Percentiles rank a stretch among this genome's conserved stretches.
phyloP scores from a whole-genome alignment of 2,888 invertebrate genomes.

The Chelonus formosanus region DNA sequence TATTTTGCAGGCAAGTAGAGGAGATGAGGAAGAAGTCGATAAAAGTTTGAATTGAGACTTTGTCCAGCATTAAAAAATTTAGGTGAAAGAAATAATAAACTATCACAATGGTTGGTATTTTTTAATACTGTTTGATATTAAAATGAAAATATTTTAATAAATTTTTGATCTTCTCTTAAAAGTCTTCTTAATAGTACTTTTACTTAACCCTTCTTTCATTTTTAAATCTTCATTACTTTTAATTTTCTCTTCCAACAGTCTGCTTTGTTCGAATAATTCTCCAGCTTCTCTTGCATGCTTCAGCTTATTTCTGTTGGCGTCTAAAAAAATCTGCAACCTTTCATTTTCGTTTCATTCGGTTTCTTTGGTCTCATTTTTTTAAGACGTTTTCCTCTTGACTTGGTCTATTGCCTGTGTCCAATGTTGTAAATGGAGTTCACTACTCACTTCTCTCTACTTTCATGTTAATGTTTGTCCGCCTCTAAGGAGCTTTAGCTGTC shows the following conservation, averaged over 20 bases:
- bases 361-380: too few species aligned
- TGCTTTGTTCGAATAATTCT: not conserved
- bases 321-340: too few species aligned
- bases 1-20: not conserved
- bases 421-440: too few species aligned
- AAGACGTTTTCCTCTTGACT: too few species aligned
- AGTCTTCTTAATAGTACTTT: constrained; percentile 2
- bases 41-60: constrained; percentile 48
- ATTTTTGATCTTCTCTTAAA: constrained; percentile 44
- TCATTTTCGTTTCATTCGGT: too few species aligned
- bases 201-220: constrained; percentile 14
- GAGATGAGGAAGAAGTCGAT: constrained; percentile 29
- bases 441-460: too few species aligned
- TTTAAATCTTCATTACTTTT: constrained; percentile 9
- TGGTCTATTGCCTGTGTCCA: too few species aligned
- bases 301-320: too few species aligned
- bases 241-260: not conserved
- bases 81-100: constrained; percentile 5
- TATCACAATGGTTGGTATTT: constrained; percentile 45
- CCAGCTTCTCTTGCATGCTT: too few species aligned
- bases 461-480: too few species aligned
- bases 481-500: too few species aligned
- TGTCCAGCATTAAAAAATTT: constrained; percentile 24
- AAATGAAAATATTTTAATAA: constrained; percentile 54
- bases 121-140: too few species aligned